Base-by-base conservation (phyloP, 2,888 invertebrate species). In the Athetis lepigone region DNA sequence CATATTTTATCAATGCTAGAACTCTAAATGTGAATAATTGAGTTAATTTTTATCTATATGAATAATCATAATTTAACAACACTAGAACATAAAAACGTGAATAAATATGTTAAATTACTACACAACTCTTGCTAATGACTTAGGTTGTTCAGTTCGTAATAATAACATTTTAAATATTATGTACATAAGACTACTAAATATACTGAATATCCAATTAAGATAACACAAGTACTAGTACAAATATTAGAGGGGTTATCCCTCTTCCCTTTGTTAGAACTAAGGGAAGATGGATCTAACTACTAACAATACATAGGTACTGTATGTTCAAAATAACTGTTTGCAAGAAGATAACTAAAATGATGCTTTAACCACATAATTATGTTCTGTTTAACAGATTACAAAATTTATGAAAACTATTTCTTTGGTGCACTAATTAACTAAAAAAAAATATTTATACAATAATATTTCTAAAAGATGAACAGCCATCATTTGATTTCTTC, bases 161-260 rank as follows among this genome's bases (percentile, higher is more conserved):
- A 29, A 18, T 39, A 19, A 36, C 11, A 37, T 42, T 52, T 25
- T 37, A 47, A 49, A 45, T 19, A 21, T 21, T 39, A 43, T 49
- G 42, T 52, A 47, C 37, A 51, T 42, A 67, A 16, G 21, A 29
- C 16, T 7, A 37, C 25, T 16, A 29, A 54, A 39, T 43, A 7
- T 11, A 60, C 27, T 29, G 8, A 42, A 59, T 46, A 42, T 29
- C 1, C 21, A 46, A 67, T 51, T 59, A 51, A 59, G 46, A 59
- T 59, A 67, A 39, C 16, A 46, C 11, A 40, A 16, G 11, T 29
- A 33, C 13, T 1, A 33, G 13, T 13, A n/a, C n/a, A n/a, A n/a
- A n/a, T 33, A 33, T 11, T 13, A n/a, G 13, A 9, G 23, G 18
- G n/a, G 18, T 9, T 42, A 16, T 1, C 9, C 7, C 9, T n/a